Evolutionary conservation across 1,140 invertebrate genomes (phyloP).

Genomic region (Plectrocnemia conspersa): DNA sequence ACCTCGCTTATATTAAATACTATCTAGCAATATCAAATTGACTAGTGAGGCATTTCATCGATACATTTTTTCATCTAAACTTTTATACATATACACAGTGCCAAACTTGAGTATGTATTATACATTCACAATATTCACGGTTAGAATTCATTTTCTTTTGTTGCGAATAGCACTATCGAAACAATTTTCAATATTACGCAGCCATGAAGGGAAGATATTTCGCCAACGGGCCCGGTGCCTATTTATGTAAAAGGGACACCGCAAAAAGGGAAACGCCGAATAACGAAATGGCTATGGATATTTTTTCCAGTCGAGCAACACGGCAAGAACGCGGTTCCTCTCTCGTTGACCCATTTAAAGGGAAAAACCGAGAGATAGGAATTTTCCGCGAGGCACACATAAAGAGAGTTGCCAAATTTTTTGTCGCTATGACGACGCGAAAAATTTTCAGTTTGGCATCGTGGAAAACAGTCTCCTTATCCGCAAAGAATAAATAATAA

Average conservation of each 20-base stretch:
- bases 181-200: slow-evolving; percentile 16
- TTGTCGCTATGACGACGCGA: no score
- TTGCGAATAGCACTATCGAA: slow-evolving; percentile 15
- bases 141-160: slow-evolving; percentile 10
- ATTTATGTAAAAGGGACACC: slow-evolving; percentile 27
- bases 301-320: slow-evolving; percentile 9
- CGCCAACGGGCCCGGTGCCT: slow-evolving; percentile 7
- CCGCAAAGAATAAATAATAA: no score
- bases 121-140: neutral
- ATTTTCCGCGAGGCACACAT: no score
- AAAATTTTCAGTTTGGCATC: no score
- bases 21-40: no score
- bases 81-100: no score
- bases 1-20: no score
- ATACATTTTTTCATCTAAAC: no score
- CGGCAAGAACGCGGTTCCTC: slow-evolving; percentile 14
- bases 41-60: no score
- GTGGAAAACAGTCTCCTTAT: no score
- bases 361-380: slow-evolving; percentile 10
- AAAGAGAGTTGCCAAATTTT: no score
- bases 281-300: slow-evolving; percentile 15
- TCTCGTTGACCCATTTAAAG: slow-evolving; percentile 28
- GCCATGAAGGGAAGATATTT: slow-evolving; percentile 6
- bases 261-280: slow-evolving; percentile 23
- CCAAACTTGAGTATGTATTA: no score